Conservation (phyloP, 92 coral and sea anemone genomes). For the Montipora capitata region DNA sequence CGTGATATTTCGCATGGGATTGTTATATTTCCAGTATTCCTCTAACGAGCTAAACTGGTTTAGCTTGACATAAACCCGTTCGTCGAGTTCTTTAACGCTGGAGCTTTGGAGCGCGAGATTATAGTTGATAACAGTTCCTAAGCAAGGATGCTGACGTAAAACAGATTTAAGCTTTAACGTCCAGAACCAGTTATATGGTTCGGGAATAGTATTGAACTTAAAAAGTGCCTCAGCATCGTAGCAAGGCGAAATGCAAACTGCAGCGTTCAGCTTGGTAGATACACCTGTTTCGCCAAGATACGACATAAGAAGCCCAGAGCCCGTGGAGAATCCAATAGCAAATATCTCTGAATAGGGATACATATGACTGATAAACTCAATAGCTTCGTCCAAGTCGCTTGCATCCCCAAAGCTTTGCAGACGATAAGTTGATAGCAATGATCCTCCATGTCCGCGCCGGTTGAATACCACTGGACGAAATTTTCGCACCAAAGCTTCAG, state of each 20-base stretch:
- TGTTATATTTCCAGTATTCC: conserved; percentile 86
- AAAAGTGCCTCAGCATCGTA: conserved; percentile 91
- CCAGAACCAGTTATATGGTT: conserved; percentile 91
- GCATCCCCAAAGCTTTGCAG: conserved; percentile 92
- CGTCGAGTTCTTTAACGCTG: conserved; percentile 87
- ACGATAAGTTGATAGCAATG: conserved; percentile 89
- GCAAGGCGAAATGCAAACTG: conserved; percentile 95
- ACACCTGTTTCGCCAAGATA: conserved; percentile 86
- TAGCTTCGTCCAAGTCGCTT: conserved; percentile 91
- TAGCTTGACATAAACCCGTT: conserved; percentile 87
- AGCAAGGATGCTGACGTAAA: conserved; percentile 89
- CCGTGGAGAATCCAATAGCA: conserved; percentile 90
- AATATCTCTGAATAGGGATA: conserved; percentile 91
- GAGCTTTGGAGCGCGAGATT: conserved; percentile 85
- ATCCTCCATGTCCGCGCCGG: conserved; percentile 96
- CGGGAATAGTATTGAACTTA: conserved; percentile 74
- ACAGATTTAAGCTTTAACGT: conserved; percentile 83
- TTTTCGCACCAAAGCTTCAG: conserved; percentile 68
- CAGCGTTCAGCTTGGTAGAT: conserved; percentile 74
- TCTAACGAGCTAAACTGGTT: conserved; percentile 84
- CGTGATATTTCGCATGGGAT: conserved; percentile 91
- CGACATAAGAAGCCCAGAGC: conserved; percentile 90
- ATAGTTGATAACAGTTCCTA: conserved; percentile 82
- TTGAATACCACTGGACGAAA: conserved; percentile 97
- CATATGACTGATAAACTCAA: conserved; percentile 83